phyloP scores from a whole-genome alignment of 2,888 invertebrate species.

The Gryllus longicercus region DNA sequence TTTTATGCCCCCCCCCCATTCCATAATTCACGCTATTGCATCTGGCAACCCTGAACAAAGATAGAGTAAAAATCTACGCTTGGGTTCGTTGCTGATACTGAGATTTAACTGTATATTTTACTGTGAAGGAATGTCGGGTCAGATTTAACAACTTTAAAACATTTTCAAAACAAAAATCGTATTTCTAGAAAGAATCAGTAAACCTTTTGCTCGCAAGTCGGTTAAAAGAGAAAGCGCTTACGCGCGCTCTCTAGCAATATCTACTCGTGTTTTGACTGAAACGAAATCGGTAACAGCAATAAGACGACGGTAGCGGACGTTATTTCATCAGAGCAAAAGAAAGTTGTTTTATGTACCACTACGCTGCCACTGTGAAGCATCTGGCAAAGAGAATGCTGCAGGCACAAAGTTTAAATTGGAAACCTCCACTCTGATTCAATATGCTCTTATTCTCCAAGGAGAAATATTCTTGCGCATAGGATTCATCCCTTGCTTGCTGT shows the following conservation, averaged over 20 bases:
- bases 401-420: background rate
- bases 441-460: background rate
- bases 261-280: background rate
- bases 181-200: too few relatives aligned
- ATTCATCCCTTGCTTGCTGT: background rate
- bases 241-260: background rate
- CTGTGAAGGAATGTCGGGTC: too few relatives aligned
- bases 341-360: background rate
- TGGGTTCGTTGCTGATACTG: too few relatives aligned
- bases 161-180: too few relatives aligned
- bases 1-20: too few relatives aligned
- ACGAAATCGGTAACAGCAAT: background rate
- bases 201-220: background rate
- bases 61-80: too few relatives aligned
- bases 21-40: too few relatives aligned
- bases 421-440: background rate
- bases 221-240: background rate
- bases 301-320: background rate
- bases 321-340: background rate
- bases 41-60: too few relatives aligned
- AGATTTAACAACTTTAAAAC: too few relatives aligned
- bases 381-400: background rate
- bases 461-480: background rate
- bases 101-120: too few relatives aligned
- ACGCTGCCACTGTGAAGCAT: background rate